phyloP scores from a whole-genome alignment of 2,888 invertebrate genomes.

The Lampropteryx suffumata region DNA sequence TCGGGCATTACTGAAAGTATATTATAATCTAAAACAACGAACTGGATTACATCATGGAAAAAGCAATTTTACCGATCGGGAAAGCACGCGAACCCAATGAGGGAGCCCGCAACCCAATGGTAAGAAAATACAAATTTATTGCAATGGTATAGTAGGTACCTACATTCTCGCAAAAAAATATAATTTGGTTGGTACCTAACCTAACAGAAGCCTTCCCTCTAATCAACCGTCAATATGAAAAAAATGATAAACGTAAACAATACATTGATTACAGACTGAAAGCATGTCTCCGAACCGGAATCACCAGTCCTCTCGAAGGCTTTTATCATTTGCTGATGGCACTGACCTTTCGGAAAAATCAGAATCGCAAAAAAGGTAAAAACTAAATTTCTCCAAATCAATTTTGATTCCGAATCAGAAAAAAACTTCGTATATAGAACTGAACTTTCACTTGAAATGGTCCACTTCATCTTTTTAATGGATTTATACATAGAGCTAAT shows the following conservation, averaged over 20 bases:
- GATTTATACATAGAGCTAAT: too few species aligned
- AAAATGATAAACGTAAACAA: neutral
- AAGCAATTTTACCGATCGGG: constrained; percentile 56
- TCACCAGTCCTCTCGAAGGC: constrained; percentile 33
- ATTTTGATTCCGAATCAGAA: too few species aligned
- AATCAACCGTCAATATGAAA: neutral
- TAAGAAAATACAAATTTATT: constrained; percentile 28
- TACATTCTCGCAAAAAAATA: too few species aligned
- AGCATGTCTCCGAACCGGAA: constrained; percentile 34
- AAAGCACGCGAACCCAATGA: constrained; percentile 63
- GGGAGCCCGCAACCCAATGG: constrained; percentile 58
- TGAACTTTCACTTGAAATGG: too few species aligned
- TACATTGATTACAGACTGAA: constrained; percentile 27
- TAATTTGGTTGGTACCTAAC: too few species aligned
- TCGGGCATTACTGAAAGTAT: constrained; percentile 1
- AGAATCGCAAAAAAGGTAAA: constrained; percentile 52
- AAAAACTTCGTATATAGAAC: too few species aligned
- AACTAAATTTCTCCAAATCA: too few species aligned
- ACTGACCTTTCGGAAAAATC: constrained; percentile 42
- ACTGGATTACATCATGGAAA: constrained; percentile 43
- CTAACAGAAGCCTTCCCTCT: neutral
- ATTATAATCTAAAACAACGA: too few species aligned
- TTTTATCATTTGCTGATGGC: constrained; percentile 47
- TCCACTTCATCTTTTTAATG: too few species aligned
- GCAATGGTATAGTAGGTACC: too few species aligned